These are phyloP conservation scores for Actinemys pallida DNA, from an alignment of 2,113 vertebrate species.

Conservation along the genomic window DNA sequence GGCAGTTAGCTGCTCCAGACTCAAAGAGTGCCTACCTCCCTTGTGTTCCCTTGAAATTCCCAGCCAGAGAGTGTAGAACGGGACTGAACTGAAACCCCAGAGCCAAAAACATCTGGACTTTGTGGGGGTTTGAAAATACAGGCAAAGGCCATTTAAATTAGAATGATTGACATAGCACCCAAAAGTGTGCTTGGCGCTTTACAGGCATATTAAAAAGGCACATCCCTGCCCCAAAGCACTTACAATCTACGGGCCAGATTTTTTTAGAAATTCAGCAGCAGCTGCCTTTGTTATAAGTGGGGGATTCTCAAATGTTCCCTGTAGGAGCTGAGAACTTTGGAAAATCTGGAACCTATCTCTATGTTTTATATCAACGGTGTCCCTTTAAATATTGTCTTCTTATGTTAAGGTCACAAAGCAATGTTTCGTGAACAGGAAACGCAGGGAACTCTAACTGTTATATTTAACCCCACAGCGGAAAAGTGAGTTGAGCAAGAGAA, in stretches of 20 bases:
- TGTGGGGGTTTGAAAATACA: neutral
- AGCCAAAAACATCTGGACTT: neutral
- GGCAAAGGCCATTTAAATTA: neutral
- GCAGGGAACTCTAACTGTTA: neutral
- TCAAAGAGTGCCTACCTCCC: neutral
- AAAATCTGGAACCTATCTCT: neutral
- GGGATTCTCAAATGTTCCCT: neutral
- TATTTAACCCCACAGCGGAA: neutral
- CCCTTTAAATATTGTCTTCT: neutral
- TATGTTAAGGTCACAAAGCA: fast-evolving
- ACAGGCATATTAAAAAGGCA: neutral
- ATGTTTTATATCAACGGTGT: fast-evolving
- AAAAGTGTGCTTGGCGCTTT: neutral
- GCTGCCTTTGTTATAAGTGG: neutral
- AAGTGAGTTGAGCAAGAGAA: slow-evolving; percentile 58
- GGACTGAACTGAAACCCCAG: neutral
- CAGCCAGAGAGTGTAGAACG: neutral
- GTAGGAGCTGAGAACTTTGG: neutral
- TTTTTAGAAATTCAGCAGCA: neutral
- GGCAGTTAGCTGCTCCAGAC: neutral
- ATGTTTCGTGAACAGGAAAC: slow-evolving; percentile 59
- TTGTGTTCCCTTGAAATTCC: neutral
- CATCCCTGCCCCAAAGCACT: neutral
- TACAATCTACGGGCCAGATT: neutral
- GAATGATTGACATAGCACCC: neutral